Base-by-base conservation (phyloP, 2,113 vertebrate genomes). In the Sinocyclocheilus anophthalmus region DNA sequence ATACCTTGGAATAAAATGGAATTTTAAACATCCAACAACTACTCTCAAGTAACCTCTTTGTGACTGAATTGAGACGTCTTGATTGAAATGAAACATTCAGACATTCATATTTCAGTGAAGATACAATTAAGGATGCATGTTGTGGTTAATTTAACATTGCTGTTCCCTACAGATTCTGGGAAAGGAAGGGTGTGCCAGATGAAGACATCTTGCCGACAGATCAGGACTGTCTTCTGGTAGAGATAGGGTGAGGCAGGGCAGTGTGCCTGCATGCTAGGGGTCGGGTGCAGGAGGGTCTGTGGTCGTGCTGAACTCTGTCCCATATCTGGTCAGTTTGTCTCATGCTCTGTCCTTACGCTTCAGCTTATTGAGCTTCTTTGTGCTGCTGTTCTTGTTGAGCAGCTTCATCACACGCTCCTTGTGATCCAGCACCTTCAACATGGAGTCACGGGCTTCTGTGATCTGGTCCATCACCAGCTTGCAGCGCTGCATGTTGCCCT, bases 381-480 rank as follows among this genome's bases (percentile, higher is more conserved):
- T 94, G 86, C 95, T 93, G 67, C 97, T 96, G 0, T 98, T 99
- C 94, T 99, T 99, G 93, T 99, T 99, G 84, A 99, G 96, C 90
- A 99, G 96, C 92, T 99, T 99, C 92, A 99, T 92, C 88, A 99
- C 98, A 80, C 97, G 96, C 67, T 99, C 98, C 90, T 98, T 98
- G 92, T 99, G 98, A 91, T 99, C 98, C 89, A 99, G 95, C 57
- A 99, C 97, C 90, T 99, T 99, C 90, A 99, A 96, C 98, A 99
- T 99, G 91, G 97, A 97, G 94, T 99, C 98, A 91, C 97, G 96
- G 90, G 98, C 97, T 91, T 99, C 98, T 0, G 95, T 97, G 92
- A 99, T 98, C 94, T 99, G 98, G 95, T 99, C 98, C 97, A 99
- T 99, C 88, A 99, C 98, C 37, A 99, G 95, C 92, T 99, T 99